These are phyloP conservation scores for Matsumyia berberina DNA, from an alignment of 2,888 invertebrate genomes.

Conservation along the genomic window DNA sequence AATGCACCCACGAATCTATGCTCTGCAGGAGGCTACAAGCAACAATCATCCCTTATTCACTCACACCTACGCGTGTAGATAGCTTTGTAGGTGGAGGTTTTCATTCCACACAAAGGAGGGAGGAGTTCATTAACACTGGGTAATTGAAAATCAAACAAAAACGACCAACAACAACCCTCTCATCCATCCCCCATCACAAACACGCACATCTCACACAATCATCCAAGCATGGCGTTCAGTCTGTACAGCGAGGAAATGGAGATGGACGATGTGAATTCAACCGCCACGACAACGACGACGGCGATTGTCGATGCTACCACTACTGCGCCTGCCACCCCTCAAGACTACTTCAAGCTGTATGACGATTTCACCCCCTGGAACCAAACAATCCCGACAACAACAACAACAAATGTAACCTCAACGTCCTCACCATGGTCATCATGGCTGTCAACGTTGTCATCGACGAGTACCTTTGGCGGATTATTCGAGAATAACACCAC, in stretches of 20 bases:
- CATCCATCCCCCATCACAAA: constrained; percentile 33
- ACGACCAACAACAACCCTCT: constrained; percentile 38
- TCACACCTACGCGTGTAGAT: constrained; percentile 19
- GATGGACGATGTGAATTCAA: constrained; percentile 50
- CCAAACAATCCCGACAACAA: constrained; percentile 66
- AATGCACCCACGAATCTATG: constrained; percentile 14
- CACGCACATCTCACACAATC: constrained; percentile 9
- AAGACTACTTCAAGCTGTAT: constrained; percentile 78
- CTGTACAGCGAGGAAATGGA: constrained; percentile 36
- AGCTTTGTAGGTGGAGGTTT: constrained; percentile 12
- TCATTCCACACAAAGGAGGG: background rate
- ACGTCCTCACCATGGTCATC: constrained; percentile 64
- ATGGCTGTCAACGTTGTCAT: constrained; percentile 55
- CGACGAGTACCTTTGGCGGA: constrained; percentile 54
- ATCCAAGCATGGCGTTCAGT: constrained; percentile 46
- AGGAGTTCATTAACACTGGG: constrained; percentile 21
- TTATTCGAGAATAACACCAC: constrained; percentile 63
- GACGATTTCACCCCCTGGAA: constrained; percentile 75
- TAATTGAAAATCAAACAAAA: constrained; percentile 62
- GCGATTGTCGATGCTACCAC: constrained; percentile 10
- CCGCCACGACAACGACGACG: constrained; percentile 34
- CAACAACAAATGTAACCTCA: constrained; percentile 66
- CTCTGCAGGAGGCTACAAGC: constrained; percentile 19
- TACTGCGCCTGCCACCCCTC: constrained; percentile 60
- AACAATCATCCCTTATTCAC: constrained; percentile 26